phyloP scores from a whole-genome alignment of 2,797 vertebrate species.

The Coracias cyanogaster region DNA sequence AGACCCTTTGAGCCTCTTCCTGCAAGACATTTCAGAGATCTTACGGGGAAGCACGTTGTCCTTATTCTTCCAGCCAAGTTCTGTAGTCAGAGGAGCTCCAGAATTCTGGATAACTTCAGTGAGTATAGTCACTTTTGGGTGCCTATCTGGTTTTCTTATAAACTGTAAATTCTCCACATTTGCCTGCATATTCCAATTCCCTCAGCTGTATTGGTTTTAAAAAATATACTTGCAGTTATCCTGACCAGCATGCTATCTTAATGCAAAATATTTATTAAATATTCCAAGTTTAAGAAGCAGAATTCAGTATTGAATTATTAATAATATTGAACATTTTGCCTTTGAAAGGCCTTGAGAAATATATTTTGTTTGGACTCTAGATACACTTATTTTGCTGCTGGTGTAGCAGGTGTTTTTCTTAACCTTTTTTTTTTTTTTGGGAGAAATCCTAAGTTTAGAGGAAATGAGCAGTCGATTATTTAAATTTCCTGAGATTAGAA shows the following conservation, averaged over 20 bases:
- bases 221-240: neutral
- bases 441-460: slow-evolving; percentile 79
- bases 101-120: neutral
- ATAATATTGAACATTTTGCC: neutral
- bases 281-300: neutral
- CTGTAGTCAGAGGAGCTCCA: neutral
- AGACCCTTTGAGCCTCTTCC: neutral
- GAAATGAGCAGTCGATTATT: slow-evolving; percentile 85
- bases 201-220: neutral
- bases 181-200: neutral
- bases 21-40: neutral
- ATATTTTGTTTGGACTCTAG: neutral
- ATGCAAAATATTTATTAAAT: neutral
- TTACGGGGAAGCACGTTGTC: neutral
- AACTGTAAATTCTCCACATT: neutral
- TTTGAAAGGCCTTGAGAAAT: neutral
- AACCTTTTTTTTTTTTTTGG: slow-evolving; percentile 68
- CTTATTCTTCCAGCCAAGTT: neutral
- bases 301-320: neutral
- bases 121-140: neutral
- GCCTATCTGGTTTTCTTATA: neutral
- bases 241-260: neutral
- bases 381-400: slow-evolving; percentile 45
- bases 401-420: slow-evolving; percentile 82
- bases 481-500: slow-evolving; percentile 89